phyloP scores from a whole-genome alignment of 2,797 vertebrate genomes.

The Benthosema pterotum region DNA sequence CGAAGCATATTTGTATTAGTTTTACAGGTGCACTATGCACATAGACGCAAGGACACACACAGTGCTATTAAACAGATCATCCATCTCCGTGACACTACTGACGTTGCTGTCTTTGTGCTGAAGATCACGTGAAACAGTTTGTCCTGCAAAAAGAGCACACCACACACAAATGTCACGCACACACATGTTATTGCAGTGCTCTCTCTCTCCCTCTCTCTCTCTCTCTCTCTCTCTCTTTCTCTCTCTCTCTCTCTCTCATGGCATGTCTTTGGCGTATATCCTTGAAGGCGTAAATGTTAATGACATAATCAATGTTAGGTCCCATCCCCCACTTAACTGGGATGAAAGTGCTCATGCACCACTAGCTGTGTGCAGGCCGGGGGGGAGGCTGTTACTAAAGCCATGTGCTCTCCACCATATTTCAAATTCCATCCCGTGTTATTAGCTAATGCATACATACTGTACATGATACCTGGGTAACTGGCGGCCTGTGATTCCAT shows the following conservation, averaged over 20 bases:
- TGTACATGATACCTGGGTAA: no score
- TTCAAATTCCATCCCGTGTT: no score
- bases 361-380: neutral
- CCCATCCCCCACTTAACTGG: conserved; percentile 1
- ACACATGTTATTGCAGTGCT: neutral
- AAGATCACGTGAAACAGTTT: neutral
- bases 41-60: conserved; percentile 26
- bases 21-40: conserved; percentile 42
- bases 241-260: neutral
- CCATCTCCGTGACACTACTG: neutral
- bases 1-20: no score
- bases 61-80: neutral
- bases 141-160: neutral
- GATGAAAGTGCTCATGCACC: neutral
- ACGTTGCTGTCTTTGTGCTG: neutral
- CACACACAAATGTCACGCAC: conserved; percentile 1
- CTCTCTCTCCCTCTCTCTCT: no score
- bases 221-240: no score
- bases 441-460: no score
- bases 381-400: neutral
- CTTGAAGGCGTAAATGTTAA: conserved; percentile 26
- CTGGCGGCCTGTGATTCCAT: no score
- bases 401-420: no score
- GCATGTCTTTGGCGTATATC: conserved; percentile 26
- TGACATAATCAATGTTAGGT: conserved; percentile 23